Percentiles rank a stretch among this genome's conserved stretches.
phyloP scores from a whole-genome alignment of 2,113 vertebrate genomes.

The Pampusana beccarii region DNA sequence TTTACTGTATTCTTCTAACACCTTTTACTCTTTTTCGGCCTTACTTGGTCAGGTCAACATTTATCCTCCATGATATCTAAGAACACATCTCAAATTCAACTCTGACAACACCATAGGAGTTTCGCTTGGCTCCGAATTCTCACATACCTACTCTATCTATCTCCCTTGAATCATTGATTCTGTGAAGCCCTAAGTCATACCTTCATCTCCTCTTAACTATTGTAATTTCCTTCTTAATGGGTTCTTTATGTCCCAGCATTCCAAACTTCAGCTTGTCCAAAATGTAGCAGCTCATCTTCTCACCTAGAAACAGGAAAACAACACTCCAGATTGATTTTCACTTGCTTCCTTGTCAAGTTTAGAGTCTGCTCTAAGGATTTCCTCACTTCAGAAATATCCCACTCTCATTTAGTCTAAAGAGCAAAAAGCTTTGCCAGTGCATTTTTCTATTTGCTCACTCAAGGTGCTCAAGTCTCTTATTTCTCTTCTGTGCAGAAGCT shows the following conservation, averaged over 20 bases:
- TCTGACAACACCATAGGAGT: not conserved
- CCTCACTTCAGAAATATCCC: not conserved
- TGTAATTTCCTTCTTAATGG: slow-evolving; percentile 37
- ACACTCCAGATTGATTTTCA: slow-evolving; percentile 40
- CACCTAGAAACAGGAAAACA: slow-evolving; percentile 62
- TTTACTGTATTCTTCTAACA: not conserved
- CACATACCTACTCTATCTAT: not conserved
- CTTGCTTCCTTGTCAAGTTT: not conserved
- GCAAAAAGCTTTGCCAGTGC: not conserved
- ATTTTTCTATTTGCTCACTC: not conserved
- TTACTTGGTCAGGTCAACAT: not conserved
- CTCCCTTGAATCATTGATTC: not conserved
- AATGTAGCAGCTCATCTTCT: slow-evolving; percentile 63
- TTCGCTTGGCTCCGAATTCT: not conserved
- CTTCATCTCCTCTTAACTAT: slow-evolving; percentile 59
- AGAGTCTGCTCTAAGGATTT: not conserved
- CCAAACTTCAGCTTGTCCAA: slow-evolving; percentile 57
- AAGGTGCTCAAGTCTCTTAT: not conserved
- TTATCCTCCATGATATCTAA: not conserved
- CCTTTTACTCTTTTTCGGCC: not conserved
- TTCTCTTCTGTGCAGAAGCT: not conserved
- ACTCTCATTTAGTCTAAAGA: not conserved
- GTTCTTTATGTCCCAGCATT: slow-evolving; percentile 34
- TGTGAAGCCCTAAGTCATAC: slow-evolving; percentile 7
- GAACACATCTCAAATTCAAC: not conserved